Percentiles rank a stretch among this genome's conserved stretches.
Evolutionary conservation across 2,113 vertebrate species (phyloP).

Genomic region (Dipodomys ordii): DNA sequence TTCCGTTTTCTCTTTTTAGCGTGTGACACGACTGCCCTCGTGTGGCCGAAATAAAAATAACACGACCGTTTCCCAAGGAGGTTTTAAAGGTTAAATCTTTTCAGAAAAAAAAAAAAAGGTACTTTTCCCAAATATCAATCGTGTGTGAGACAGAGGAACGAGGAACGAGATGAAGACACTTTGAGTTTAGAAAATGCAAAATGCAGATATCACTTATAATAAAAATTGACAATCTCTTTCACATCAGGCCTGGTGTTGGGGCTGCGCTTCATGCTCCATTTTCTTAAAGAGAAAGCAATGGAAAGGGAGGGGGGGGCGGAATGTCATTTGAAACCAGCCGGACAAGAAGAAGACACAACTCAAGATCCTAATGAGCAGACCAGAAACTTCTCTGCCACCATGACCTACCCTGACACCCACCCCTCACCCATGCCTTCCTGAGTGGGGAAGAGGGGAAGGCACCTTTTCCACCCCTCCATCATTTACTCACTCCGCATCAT

Average conservation of each 20-base stretch:
- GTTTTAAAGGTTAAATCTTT: not conserved
- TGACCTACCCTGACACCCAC: not conserved
- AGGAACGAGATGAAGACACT: not conserved
- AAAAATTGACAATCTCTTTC: not conserved
- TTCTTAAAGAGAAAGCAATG: slow-evolving; percentile 38
- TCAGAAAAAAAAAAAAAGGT: no score
- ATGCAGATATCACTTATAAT: not conserved
- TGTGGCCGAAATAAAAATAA: slow-evolving; percentile 67
- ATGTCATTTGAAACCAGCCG: slow-evolving; percentile 33
- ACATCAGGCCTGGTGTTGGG: not conserved
- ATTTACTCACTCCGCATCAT: not conserved
- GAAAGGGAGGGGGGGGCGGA: not conserved
- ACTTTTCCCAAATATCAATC: rapidly evolving
- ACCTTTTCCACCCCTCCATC: not conserved
- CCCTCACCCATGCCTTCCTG: not conserved
- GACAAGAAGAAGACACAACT: not conserved
- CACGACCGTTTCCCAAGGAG: slow-evolving; percentile 25
- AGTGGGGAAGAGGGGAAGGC: rapidly evolving
- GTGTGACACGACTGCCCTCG: slow-evolving; percentile 77
- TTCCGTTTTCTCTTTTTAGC: slow-evolving; percentile 23
- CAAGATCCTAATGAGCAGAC: not conserved
- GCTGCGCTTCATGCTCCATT: not conserved
- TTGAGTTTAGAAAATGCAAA: not conserved
- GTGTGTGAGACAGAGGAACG: no score
- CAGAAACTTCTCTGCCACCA: not conserved